These are phyloP conservation scores for Nothocercus julius DNA, from an alignment of 2,113 vertebrate species.

Conservation along the genomic window DNA sequence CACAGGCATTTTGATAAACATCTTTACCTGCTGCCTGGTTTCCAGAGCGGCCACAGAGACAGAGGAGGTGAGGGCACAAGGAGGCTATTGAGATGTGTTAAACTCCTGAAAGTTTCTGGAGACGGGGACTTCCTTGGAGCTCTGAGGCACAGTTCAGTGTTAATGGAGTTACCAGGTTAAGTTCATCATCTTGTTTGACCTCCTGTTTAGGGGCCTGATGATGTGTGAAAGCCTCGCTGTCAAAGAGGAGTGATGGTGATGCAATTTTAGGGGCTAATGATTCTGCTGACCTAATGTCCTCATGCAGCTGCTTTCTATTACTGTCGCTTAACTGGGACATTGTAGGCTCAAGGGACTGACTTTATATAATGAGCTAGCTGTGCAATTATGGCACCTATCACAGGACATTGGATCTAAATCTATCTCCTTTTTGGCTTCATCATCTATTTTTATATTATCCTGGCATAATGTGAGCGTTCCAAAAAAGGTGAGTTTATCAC, in stretches of 20 bases:
- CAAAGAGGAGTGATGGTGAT: not conserved
- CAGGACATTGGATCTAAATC: slow-evolving; percentile 7
- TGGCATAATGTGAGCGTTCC: not conserved
- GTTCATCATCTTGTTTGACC: slow-evolving; percentile 8
- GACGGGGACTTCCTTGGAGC: not conserved
- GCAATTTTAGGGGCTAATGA: slow-evolving; percentile 46
- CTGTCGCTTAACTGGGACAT: slow-evolving; percentile 26
- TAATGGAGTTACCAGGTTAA: slow-evolving; percentile 7
- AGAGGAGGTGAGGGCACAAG: not conserved
- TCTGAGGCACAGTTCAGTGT: not conserved
- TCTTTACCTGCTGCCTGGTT: not conserved
- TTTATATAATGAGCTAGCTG: slow-evolving; percentile 20
- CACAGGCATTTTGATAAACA: accelerated
- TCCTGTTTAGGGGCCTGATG: slow-evolving; percentile 19
- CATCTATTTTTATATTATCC: slow-evolving; percentile 40
- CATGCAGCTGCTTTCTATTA: slow-evolving; percentile 31
- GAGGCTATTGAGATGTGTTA: not conserved
- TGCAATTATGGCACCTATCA: slow-evolving; percentile 25
- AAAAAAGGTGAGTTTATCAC: not conserved
- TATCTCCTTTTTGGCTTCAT: not conserved
- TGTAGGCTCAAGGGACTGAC: not conserved
- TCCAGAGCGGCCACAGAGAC: not conserved
- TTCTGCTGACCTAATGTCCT: slow-evolving; percentile 59
- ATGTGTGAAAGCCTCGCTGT: not conserved
- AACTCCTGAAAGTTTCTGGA: not conserved